Evolutionary conservation across 2,888 invertebrate species (phyloP).

Genomic region (Eristalis arbustorum): DNA sequence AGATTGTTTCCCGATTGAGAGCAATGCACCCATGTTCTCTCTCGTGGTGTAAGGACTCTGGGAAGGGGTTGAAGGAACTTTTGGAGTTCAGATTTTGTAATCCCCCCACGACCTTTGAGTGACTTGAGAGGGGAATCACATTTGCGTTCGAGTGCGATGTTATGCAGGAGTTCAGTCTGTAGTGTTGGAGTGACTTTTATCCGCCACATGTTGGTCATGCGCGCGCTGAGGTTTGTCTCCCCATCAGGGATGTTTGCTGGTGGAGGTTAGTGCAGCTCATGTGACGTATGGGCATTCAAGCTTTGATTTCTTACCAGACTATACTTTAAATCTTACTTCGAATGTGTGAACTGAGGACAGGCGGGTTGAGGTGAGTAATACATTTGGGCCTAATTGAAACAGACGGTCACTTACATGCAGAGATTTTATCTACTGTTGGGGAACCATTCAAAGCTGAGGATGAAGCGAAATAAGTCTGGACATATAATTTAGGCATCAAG

Average conservation of each 20-base stretch:
- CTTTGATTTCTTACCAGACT: too few relatives aligned
- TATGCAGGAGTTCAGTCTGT: not conserved
- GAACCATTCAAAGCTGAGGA: too few relatives aligned
- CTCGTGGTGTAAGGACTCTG: not conserved
- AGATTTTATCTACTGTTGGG: too few relatives aligned
- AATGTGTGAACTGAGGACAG: too few relatives aligned
- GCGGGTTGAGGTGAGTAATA: too few relatives aligned
- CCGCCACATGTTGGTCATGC: constrained; percentile 35
- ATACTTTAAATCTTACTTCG: too few relatives aligned
- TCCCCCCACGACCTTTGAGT: not conserved
- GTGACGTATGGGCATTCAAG: not conserved
- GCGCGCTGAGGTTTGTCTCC: not conserved
- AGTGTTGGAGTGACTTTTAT: not conserved
- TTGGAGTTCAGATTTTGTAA: not conserved
- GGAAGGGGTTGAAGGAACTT: not conserved
- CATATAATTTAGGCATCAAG: too few relatives aligned
- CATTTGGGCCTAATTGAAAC: too few relatives aligned
- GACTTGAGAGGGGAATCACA: not conserved
- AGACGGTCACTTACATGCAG: too few relatives aligned
- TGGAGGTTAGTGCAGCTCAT: not conserved
- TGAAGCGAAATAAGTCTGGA: too few relatives aligned
- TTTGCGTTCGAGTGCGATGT: not conserved
- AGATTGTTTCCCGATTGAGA: constrained; percentile 1
- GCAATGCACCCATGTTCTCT: not conserved
- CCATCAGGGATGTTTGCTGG: constrained; percentile 32